Base-by-base conservation (phyloP, 2,113 vertebrate species). In the Malurus alboscapulatus region DNA sequence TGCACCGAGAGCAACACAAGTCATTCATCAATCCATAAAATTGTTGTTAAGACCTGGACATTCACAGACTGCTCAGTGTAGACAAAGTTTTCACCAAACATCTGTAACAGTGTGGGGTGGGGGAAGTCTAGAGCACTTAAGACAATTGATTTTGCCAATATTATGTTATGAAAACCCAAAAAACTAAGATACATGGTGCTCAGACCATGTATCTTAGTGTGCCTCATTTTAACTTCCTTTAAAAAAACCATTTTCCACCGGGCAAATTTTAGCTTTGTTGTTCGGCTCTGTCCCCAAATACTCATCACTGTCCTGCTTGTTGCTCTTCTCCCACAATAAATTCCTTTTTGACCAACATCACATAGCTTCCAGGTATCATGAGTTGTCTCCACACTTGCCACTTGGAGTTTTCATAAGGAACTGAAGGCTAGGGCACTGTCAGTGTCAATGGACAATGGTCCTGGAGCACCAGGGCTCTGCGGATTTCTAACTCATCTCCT, bases 11-110 rank as follows among this genome's bases (percentile, higher is more conserved):
- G 96, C 29, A 95, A 92, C n/a, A n/a, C 1, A 53, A 72, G 58
- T 72, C 61, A 89, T 92, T 81, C 88, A 88, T 81, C 94, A 88
- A 54, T 17, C 62, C 32, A 45, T 75, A 82, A 96, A 92, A 80
- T n/a, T 51, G 17, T n/a, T 77, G 63, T 84, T 84, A 80, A 90
- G 54, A n/a, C n/a, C 68, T 69, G 44, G 58, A 59, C n/a, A 47
- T 55, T 93, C 88, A 87, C 69, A 75, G 66, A 54, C 40, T 29
- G 25, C 26, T 72, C 53, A 27, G 10, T n/a, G 47, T 84, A 85
- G 72, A 86, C 14, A 36, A 81, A 87, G 44, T 57, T 74, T 90
- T 75, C 72, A 30, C 25, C 2, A 7, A 71, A 48, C 7, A 81
- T 62, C n/a, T 92, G 71, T 29, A 48, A 50, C 45, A 66, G 10